Evolutionary conservation across 2,888 invertebrate species (phyloP), one percentile per base, ranked within the genome.

Genomic region (Ormyrus labotus): DNA sequence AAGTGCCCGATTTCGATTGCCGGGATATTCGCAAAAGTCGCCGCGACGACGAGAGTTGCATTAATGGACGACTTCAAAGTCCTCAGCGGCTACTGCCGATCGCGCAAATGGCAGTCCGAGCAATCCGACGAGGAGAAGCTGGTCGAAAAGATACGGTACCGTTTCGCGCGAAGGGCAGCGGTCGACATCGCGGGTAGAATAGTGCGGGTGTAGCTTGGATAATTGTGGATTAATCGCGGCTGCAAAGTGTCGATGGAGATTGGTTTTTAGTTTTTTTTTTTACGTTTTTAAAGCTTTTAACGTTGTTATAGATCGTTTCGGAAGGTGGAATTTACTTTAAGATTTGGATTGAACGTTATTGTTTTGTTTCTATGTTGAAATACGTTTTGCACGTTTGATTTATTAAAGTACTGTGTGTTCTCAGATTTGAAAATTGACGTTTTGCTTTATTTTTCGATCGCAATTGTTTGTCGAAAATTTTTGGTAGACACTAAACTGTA

Each of bases 1-100:
- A n/a, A 48, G 34, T 48, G 13, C 11, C 55, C 34, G 34, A 34
- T 34, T 11, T 2, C 10, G 10, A 47, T 11, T 5, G 11, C 6
- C 13, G 50, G n/a, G 6, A 10, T 6, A 10, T 6, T 73, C 34
- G 65, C 65, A 74, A 74, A 65, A 58, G 13, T 13, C 19, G 8
- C 60, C 51, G 61, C 3, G n/a, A 13, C 10, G n/a, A 9, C 72
- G 63, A 51, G 48, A 19, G 8, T 19, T 47, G 19, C 19, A 53
- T 47, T 50, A 78, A 78, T 78, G 78, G 78, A 78, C 19, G 78
- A 78, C 51, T 78, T 78, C 48, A 68, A 78, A 7, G 58, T 68
- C 53, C 61, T 57, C 11, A 60, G 72, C 10, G 60, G 72, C 10
- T 78, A 72, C n/a, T 72, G 53, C 48, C 72, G 67, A n/a, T 53